These are phyloP conservation scores for Rhabdomys dilectus DNA, from an alignment of 2,113 vertebrate species.

Conservation along the genomic window DNA sequence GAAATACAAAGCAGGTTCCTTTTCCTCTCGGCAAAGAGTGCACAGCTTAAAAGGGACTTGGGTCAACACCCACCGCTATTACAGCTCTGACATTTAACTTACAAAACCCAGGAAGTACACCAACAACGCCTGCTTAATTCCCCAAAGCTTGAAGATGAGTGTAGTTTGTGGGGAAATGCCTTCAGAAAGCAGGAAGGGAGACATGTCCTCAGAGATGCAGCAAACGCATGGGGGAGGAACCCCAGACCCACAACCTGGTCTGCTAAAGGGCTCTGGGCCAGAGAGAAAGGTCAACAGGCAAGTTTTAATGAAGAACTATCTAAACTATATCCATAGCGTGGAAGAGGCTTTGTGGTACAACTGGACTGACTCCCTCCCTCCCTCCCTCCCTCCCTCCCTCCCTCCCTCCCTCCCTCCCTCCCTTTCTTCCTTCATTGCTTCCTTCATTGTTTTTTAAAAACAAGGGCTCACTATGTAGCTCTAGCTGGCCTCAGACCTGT, in stretches of 20 bases:
- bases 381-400: too few relatives aligned
- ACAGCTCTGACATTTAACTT: neutral
- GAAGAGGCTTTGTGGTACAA: neutral
- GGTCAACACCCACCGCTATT: neutral
- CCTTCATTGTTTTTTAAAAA: neutral
- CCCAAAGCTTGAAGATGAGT: neutral
- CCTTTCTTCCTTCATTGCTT: too few relatives aligned
- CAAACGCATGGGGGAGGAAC: neutral
- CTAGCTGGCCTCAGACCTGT: neutral
- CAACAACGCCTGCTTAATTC: neutral
- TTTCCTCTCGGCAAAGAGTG: neutral
- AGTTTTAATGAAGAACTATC: neutral
- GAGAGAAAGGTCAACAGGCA: neutral
- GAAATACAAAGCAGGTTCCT: neutral
- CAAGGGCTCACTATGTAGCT: neutral
- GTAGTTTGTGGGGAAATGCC: neutral
- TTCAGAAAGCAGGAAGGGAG: neutral
- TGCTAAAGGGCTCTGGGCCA: neutral
- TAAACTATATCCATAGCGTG: neutral
- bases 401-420: neutral
- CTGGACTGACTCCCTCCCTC: neutral
- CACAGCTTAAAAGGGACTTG: neutral
- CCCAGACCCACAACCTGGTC: neutral
- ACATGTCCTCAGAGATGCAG: neutral
- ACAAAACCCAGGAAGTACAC: neutral